These are phyloP conservation scores for Anthophora plumipes DNA, from an alignment of 2,888 invertebrate species.

Conservation along the genomic window DNA sequence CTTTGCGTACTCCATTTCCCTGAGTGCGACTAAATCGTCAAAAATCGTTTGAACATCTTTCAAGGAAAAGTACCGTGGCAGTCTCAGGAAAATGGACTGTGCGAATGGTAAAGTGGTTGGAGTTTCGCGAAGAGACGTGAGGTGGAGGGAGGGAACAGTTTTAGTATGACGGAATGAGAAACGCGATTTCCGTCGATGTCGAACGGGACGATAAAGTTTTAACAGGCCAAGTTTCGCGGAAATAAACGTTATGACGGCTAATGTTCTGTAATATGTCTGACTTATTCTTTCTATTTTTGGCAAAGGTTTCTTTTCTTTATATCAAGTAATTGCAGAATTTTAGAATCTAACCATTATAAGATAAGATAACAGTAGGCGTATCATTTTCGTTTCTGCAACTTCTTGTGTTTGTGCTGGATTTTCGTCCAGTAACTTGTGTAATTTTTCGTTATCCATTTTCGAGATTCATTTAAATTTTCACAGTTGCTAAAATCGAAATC, in stretches of 20 bases:
- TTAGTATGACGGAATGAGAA: conserved; percentile 27
- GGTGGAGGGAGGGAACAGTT: conserved; percentile 19
- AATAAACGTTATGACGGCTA: conserved; percentile 2
- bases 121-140: too few relatives aligned
- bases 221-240: conserved; percentile 21
- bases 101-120: conserved; percentile 1
- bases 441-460: too few relatives aligned
- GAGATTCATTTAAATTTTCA: too few relatives aligned
- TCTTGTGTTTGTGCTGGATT: too few relatives aligned
- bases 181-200: conserved; percentile 27
- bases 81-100: conserved; percentile 28
- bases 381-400: too few relatives aligned
- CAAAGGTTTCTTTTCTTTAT: neutral
- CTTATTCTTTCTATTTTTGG: neutral
- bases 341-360: neutral
- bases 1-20: conserved; percentile 31
- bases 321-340: neutral
- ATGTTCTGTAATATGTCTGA: neutral
- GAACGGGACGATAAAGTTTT: conserved; percentile 26
- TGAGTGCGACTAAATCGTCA: conserved; percentile 46
- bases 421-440: too few relatives aligned
- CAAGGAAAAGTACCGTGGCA: conserved; percentile 6
- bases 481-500: too few relatives aligned
- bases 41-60: conserved; percentile 48
- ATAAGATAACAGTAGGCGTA: too few relatives aligned